phyloP scores from a whole-genome alignment of 2,113 vertebrate species.

The Otus sunia region DNA sequence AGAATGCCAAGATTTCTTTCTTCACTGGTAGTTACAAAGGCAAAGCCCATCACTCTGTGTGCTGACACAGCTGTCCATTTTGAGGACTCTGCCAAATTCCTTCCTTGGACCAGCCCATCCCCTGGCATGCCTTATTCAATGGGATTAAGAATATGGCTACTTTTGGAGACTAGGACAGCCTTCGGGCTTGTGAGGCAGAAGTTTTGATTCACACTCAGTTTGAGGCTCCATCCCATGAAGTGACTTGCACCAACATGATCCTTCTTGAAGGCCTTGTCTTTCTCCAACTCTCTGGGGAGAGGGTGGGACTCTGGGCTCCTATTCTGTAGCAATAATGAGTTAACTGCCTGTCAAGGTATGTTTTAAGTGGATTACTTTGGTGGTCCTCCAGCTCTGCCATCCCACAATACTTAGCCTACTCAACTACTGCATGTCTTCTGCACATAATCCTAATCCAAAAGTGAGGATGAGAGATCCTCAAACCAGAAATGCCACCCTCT shows the following conservation, averaged over 20 bases:
- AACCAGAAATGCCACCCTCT: background rate
- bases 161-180: background rate
- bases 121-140: background rate
- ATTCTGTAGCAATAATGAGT: background rate
- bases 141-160: background rate
- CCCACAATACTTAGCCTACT: background rate
- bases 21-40: background rate
- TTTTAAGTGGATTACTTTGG: background rate
- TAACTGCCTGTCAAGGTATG: background rate
- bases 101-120: background rate
- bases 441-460: background rate
- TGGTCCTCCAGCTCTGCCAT: background rate
- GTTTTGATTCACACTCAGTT: background rate
- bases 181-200: background rate
- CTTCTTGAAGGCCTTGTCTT: background rate
- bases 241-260: background rate
- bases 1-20: background rate
- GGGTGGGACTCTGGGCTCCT: background rate
- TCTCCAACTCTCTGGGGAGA: background rate
- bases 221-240: background rate
- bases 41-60: background rate
- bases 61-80: background rate
- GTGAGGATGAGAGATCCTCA: background rate
- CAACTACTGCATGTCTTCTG: background rate
- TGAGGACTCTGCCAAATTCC: background rate